Percentiles rank a stretch among this genome's conserved stretches.
Conservation (phyloP, 1,140 invertebrate species). For the Oreohelix idahoensis region DNA sequence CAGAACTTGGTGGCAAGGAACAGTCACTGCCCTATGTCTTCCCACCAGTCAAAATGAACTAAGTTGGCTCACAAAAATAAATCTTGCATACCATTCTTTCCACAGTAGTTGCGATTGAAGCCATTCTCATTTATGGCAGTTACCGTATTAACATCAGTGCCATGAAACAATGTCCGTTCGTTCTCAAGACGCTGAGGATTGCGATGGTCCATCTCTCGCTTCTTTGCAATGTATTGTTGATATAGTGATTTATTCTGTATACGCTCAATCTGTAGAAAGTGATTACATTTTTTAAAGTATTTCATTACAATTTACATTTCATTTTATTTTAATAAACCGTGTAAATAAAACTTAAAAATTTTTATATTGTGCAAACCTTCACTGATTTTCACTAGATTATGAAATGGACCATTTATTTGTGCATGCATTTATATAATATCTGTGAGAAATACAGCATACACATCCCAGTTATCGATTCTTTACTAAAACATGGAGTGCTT, state of each 20-base stretch:
- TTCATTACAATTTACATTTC: neutral
- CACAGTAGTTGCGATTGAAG: conserved; percentile 65
- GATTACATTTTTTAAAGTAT: neutral
- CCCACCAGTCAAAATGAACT: too few relatives aligned
- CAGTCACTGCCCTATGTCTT: too few relatives aligned
- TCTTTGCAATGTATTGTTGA: conserved; percentile 54
- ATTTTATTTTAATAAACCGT: too few relatives aligned
- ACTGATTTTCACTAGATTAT: too few relatives aligned
- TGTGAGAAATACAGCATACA: too few relatives aligned
- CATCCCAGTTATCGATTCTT: too few relatives aligned
- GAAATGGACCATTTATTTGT: too few relatives aligned
- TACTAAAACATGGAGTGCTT: too few relatives aligned
- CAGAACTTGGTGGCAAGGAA: too few relatives aligned
- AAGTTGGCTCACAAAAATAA: too few relatives aligned
- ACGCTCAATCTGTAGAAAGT: conserved; percentile 54
- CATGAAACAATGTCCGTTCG: conserved; percentile 60
- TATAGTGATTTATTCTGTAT: conserved; percentile 59
- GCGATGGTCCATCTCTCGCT: conserved; percentile 43
- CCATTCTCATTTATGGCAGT: conserved; percentile 57
- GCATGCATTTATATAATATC: too few relatives aligned
- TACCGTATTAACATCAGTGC: conserved; percentile 49
- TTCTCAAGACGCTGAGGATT: conserved; percentile 45
- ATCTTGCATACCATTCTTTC: conserved; percentile 65
- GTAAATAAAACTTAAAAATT: neutral
- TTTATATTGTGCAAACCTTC: too few relatives aligned